Evolutionary conservation across 2,797 vertebrate genomes (phyloP), one percentile per base, ranked within the genome.

Genomic region (Trichosurus vulpecula): DNA sequence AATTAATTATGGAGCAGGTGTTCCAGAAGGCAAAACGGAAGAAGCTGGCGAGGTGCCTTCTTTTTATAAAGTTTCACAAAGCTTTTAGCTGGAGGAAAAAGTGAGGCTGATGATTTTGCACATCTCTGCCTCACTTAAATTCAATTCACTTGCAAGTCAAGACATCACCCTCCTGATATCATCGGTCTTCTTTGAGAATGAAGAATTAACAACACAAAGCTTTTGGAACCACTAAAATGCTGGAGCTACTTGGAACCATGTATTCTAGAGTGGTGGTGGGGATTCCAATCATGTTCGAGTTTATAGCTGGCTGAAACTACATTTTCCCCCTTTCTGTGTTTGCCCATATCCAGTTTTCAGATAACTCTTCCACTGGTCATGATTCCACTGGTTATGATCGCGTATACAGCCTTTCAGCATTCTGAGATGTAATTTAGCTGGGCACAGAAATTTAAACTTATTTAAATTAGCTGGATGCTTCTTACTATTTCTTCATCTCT

Each of bases 281-380:
- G 52, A 92, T 96, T 47, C 93, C 93, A 92, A 91, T 54, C 92
- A 93, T 87, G n/a, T 81, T 52, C 11, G 25, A 96, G 58, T 27
- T 90, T 4, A 3, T 41, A 35, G 54, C 0, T 54, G 58, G 51
- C 92, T 87, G 93, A 91, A 93, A 93, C 91, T 53, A 54, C 16
- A 54, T 55, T 94, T 94, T 90, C 6, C 91, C 31, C 93, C 52
- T 57, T 91, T 58, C 93, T 41, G 91, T 91, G 81, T 55, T 10
- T 55, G 94, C 89, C 30, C 10, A 22, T 89, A 90, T 96, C 55
- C 1, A 55, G 90, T 91, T 81, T 81, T 89, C 90, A 74, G 90
- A 52, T 27, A 93, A 11, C 14, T 92, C 96, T 92, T 74, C 61
- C 91, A 4, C 57, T 92, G 9, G 91, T 91, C 6, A 93, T 91